Conservation (phyloP, 1,140 invertebrate genomes). For the Scaptodrosophila lebanonensis region DNA sequence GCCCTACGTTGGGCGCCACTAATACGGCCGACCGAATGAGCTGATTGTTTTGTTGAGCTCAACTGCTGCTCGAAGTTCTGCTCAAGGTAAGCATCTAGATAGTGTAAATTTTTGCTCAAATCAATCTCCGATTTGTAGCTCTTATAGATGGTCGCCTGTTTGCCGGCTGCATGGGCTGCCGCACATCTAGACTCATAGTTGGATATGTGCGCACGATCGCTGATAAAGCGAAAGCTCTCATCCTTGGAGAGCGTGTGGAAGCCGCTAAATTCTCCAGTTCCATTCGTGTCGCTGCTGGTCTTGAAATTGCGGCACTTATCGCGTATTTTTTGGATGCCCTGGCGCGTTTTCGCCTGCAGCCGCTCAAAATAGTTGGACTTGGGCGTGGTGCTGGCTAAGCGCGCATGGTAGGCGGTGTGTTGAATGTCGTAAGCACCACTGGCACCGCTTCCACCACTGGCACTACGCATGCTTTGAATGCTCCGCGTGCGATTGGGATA, state of each 20-base stretch:
- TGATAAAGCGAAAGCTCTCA: conserved; percentile 73
- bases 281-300: conserved; percentile 8
- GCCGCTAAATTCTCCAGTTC: conserved; percentile 47
- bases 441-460: too few relatives aligned
- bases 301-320: conserved; percentile 75
- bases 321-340: conserved; percentile 67
- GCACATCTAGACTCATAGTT: conserved; percentile 63
- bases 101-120: conserved; percentile 73
- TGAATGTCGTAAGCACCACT: conserved; percentile 55
- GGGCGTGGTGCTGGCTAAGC: conserved; percentile 17
- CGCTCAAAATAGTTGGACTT: conserved; percentile 69
- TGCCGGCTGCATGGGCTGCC: conserved; percentile 32
- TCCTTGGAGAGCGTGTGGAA: conserved; percentile 67
- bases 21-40: conserved; percentile 62
- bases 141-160: conserved; percentile 71
- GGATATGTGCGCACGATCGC: conserved; percentile 60
- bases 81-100: conserved; percentile 71
- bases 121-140: conserved; percentile 77
- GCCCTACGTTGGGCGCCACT: conserved; percentile 41
- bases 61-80: conserved; percentile 70
- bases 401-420: conserved; percentile 46
- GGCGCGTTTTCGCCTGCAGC: conserved; percentile 64
- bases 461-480: conserved; percentile 58
- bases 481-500: conserved; percentile 74
- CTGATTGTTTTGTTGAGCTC: conserved; percentile 44